Percentiles rank a stretch among this genome's conserved stretches.
These are phyloP conservation scores for Leptodactylus fallax DNA, from an alignment of 2,797 vertebrate genomes.

Conservation along the genomic window DNA sequence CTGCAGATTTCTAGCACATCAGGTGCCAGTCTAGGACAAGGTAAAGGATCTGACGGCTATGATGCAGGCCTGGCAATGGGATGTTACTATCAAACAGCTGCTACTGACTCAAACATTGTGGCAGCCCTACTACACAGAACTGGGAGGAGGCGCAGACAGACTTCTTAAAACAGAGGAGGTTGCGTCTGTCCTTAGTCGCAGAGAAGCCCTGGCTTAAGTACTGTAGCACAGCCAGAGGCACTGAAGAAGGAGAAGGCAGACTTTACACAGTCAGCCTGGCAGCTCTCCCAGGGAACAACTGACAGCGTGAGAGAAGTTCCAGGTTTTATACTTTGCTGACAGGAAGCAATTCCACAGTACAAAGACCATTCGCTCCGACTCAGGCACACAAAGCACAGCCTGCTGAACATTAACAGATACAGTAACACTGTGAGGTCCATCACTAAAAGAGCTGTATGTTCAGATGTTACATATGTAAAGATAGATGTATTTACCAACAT, in stretches of 20 bases:
- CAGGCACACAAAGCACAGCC: constrained; percentile 18
- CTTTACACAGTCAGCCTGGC: constrained; percentile 50
- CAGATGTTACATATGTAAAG: too few species aligned
- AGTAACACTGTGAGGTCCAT: too few species aligned
- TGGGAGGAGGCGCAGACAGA: constrained; percentile 3
- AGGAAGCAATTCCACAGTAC: constrained; percentile 55
- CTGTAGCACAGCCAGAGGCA: too few species aligned
- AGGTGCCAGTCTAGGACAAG: constrained; percentile 7
- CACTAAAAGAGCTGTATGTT: too few species aligned
- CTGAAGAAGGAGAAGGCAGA: constrained; percentile 25
- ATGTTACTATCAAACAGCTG: constrained; percentile 33
- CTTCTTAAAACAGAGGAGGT: neutral
- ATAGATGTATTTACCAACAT: too few species aligned
- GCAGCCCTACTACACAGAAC: neutral
- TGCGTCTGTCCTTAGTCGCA: neutral
- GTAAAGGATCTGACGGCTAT: neutral
- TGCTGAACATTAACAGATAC: neutral
- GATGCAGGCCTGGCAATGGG: constrained; percentile 24
- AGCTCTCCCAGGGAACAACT: constrained; percentile 39
- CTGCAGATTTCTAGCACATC: neutral
- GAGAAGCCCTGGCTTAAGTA: constrained; percentile 6
- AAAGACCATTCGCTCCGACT: constrained; percentile 27
- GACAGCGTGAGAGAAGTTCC: constrained; percentile 37
- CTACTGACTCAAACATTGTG: constrained; percentile 36
- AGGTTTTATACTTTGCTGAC: constrained; percentile 54